Conservation (phyloP, 1,140 invertebrate genomes). For the Drosophila kikkawai region DNA sequence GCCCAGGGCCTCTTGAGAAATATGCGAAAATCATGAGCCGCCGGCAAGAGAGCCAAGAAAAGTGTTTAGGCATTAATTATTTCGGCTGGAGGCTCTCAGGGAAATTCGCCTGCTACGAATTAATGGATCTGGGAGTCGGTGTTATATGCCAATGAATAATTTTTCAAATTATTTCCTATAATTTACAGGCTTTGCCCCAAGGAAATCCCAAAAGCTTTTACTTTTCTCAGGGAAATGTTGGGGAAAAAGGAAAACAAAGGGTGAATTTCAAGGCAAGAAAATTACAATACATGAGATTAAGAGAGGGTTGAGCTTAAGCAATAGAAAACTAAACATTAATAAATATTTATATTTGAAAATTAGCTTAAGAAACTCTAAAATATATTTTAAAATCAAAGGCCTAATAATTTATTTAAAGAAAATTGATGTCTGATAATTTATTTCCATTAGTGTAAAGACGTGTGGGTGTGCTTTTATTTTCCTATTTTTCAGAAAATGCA, state of each 20-base stretch:
- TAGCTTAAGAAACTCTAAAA: neutral
- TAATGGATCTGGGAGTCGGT: conserved; percentile 35
- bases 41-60: conserved; percentile 28
- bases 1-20: conserved; percentile 43
- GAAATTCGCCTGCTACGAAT: conserved; percentile 15
- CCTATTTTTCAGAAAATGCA: neutral
- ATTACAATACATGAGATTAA: neutral
- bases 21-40: conserved; percentile 63
- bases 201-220: conserved; percentile 1
- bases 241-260: neutral
- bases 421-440: neutral
- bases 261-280: neutral
- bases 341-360: neutral
- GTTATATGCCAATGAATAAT: conserved; percentile 30
- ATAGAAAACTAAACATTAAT: neutral
- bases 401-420: neutral
- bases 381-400: too few relatives aligned
- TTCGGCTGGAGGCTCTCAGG: conserved; percentile 37
- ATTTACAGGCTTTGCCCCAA: conserved; percentile 9
- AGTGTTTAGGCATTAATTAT: conserved; percentile 71
- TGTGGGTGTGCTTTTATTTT: conserved; percentile 8
- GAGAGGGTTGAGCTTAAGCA: neutral
- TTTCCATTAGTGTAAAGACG: neutral
- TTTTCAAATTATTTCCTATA: conserved; percentile 23
- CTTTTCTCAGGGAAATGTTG: neutral